Percentiles rank a stretch among this genome's conserved stretches.
Conservation (phyloP, 2,113 vertebrate species). For the Gymnarchus niloticus region DNA sequence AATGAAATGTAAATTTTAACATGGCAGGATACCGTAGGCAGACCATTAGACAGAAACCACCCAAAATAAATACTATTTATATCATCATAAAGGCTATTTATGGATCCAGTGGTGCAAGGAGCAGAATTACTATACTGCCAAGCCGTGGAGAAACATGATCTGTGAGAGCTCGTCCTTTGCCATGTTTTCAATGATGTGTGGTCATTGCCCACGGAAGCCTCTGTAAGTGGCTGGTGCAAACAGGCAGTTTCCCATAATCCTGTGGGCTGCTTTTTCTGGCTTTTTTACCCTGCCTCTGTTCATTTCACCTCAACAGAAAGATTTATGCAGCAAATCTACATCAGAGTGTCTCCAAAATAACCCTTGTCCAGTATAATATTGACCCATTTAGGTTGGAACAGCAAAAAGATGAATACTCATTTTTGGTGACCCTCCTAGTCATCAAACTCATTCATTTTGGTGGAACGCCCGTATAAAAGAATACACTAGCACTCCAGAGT, state of each 20-base stretch:
- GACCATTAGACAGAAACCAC: neutral
- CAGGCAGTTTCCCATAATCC: neutral
- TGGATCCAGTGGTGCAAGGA: neutral
- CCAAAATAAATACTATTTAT: neutral
- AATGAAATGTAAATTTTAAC: conserved; percentile 11
- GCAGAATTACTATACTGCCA: neutral
- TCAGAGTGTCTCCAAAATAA: neutral
- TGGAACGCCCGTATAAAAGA: neutral
- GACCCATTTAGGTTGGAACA: neutral
- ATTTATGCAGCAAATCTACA: neutral
- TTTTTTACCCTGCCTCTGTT: neutral
- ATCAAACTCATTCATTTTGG: neutral
- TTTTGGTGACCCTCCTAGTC: neutral
- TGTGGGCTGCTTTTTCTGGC: conserved; percentile 1
- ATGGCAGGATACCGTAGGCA: conserved; percentile 10
- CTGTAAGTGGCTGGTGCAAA: neutral
- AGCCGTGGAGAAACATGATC: neutral
- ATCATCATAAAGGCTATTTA: conserved; percentile 11
- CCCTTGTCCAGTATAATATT: neutral
- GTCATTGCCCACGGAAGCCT: neutral
- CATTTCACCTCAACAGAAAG: neutral
- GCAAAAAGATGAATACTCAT: neutral
- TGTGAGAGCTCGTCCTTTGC: neutral
- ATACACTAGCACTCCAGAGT: neutral
- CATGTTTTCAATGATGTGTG: neutral